Evolutionary conservation across 64 coral and sea anemone genomes (phyloP).

Genomic region (Stichodactyla mertensii): DNA sequence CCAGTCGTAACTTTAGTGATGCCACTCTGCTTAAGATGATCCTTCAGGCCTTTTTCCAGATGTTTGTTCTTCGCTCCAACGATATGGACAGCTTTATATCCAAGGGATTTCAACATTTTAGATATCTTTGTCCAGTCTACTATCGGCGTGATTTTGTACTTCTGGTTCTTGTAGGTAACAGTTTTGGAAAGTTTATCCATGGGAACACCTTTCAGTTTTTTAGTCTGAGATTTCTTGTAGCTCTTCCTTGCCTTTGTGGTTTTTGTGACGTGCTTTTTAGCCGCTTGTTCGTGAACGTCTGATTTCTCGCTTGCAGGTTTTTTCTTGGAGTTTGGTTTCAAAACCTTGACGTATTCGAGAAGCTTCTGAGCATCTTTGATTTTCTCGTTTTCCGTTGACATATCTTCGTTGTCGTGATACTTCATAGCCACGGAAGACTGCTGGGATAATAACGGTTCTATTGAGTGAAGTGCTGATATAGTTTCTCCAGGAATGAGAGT

Average conservation of each 20-base stretch:
- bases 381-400: slow-evolving; percentile 73
- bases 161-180: slow-evolving; percentile 82
- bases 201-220: slow-evolving; percentile 67
- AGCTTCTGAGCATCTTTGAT: slow-evolving; percentile 80
- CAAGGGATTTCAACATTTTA: slow-evolving; percentile 79
- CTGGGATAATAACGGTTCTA: slow-evolving; percentile 74
- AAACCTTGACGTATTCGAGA: slow-evolving; percentile 70
- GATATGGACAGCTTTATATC: slow-evolving; percentile 83
- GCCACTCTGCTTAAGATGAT: slow-evolving; percentile 57
- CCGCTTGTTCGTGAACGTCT: neutral
- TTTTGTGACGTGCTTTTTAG: slow-evolving; percentile 5
- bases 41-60: slow-evolving; percentile 59
- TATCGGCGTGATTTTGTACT: slow-evolving; percentile 85
- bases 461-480: slow-evolving; percentile 67
- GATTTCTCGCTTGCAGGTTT: neutral
- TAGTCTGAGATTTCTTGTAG: slow-evolving; percentile 18
- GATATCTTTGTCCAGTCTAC: slow-evolving; percentile 87
- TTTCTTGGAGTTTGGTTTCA: slow-evolving; percentile 36
- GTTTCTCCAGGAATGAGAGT: slow-evolving; percentile 37
- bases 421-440: slow-evolving; percentile 82
- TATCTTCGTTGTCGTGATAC: slow-evolving; percentile 70
- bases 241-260: slow-evolving; percentile 21
- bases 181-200: slow-evolving; percentile 78
- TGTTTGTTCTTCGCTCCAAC: slow-evolving; percentile 64
- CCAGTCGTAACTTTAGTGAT: slow-evolving; percentile 40